phyloP scores from a whole-genome alignment of 2,113 vertebrate species.

The Vombatus ursinus region DNA sequence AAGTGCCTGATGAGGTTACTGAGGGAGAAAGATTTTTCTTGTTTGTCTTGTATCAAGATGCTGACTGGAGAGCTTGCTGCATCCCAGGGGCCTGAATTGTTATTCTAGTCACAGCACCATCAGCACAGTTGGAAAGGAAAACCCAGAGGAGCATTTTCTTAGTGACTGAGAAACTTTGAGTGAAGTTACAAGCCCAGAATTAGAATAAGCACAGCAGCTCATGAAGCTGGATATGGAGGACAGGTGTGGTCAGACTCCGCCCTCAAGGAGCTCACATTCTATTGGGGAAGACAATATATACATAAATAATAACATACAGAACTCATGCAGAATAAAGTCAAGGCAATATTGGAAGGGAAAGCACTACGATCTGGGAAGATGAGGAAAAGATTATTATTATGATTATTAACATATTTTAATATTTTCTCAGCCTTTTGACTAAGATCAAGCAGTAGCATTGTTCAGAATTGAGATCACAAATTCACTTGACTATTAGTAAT shows the following conservation, averaged over 20 bases:
- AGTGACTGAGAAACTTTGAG: conserved; percentile 51
- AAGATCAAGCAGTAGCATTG: background rate
- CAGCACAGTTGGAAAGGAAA: conserved; percentile 55
- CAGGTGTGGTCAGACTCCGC: background rate
- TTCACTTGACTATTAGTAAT: background rate
- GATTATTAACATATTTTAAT: background rate
- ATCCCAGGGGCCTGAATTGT: conserved; percentile 10
- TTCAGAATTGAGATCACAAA: background rate
- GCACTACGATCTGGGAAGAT: background rate
- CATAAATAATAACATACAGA: background rate
- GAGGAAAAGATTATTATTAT: background rate
- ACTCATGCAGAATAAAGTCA: background rate
- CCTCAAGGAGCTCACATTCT: background rate
- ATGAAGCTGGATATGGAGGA: background rate
- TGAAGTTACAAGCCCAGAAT: conserved; percentile 54
- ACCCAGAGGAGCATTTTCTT: conserved; percentile 61
- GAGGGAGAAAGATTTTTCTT: background rate
- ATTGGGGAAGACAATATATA: background rate
- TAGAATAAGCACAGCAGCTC: conserved; percentile 26
- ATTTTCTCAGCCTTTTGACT: background rate
- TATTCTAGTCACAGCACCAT: background rate
- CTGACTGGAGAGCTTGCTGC: rapidly evolving
- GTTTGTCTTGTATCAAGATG: rapidly evolving
- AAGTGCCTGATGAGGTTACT: conserved; percentile 27
- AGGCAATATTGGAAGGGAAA: background rate